phyloP scores from a whole-genome alignment of 2,888 invertebrate genomes.

The Maniola hyperantus region DNA sequence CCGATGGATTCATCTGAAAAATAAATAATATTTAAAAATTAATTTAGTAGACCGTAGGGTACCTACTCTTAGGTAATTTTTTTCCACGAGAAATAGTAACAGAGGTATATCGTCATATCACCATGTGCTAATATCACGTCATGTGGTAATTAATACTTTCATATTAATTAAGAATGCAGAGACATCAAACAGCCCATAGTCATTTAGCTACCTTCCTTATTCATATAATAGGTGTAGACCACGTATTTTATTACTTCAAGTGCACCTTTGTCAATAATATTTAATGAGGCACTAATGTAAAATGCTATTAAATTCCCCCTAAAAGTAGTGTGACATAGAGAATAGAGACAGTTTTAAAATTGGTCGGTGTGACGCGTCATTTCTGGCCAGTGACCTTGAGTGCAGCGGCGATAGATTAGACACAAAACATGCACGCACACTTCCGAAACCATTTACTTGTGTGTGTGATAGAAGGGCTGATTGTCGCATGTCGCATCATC shows the following conservation, averaged over 20 bases:
- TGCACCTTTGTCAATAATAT: conserved; percentile 9
- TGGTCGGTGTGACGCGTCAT: conserved; percentile 61
- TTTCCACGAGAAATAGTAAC: no score
- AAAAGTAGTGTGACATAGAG: conserved; percentile 52
- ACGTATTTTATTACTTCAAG: conserved; percentile 1
- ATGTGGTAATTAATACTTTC: no score
- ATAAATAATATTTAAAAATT: no score
- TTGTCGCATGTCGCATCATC: conserved; percentile 43
- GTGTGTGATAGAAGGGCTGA: conserved; percentile 49
- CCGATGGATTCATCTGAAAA: no score
- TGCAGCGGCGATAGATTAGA: conserved; percentile 65
- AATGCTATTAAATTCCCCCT: conserved; percentile 39
- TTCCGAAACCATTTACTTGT: conserved; percentile 39
- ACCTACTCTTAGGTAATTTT: no score
- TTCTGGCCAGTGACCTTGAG: conserved; percentile 76
- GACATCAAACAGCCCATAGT: no score
- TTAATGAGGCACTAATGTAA: conserved; percentile 18
- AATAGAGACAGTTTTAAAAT: conserved; percentile 63
- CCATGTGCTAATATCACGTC: no score
- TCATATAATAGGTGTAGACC: no score
- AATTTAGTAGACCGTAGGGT: no score
- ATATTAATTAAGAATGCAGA: no score
- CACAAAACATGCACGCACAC: conserved; percentile 45
- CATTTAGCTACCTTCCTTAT: no score
- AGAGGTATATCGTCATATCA: no score